Conservation (phyloP, 2,888 invertebrate genomes). For the Latrodectus hesperus region DNA sequence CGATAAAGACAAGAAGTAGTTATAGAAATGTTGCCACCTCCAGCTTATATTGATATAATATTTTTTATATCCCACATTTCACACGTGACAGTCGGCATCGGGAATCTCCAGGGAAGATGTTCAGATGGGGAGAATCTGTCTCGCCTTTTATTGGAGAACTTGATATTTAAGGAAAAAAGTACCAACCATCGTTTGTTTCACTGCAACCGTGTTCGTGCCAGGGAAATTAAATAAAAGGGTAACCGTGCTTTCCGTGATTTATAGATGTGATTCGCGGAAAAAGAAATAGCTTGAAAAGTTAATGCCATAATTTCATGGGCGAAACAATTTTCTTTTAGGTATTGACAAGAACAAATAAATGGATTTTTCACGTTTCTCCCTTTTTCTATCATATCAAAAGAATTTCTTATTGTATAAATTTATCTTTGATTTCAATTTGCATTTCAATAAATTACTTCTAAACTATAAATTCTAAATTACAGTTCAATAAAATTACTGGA, state of each 20-base stretch:
- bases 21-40: conserved; percentile 58
- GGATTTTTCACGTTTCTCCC: no score
- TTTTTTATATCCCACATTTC: conserved; percentile 38
- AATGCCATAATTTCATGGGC: not conserved
- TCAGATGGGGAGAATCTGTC: conserved; percentile 22
- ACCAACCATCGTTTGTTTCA: conserved; percentile 35
- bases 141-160: conserved; percentile 58
- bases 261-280: not conserved
- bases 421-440: no score
- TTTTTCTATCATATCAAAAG: no score
- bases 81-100: conserved; percentile 58
- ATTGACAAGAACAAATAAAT: not conserved
- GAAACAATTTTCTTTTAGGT: not conserved
- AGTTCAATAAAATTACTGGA: no score
- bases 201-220: conserved; percentile 2
- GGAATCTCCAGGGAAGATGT: conserved; percentile 57
- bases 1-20: conserved; percentile 66
- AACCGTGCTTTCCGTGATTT: conserved; percentile 9
- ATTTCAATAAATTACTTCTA: no score
- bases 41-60: conserved; percentile 60
- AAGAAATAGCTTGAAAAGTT: not conserved
- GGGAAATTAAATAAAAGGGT: conserved; percentile 50
- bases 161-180: conserved; percentile 58
- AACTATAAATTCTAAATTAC: no score
- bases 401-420: no score